Evolutionary conservation across 2,888 invertebrate genomes (phyloP).

Genomic region (Ormyrus thymus): DNA sequence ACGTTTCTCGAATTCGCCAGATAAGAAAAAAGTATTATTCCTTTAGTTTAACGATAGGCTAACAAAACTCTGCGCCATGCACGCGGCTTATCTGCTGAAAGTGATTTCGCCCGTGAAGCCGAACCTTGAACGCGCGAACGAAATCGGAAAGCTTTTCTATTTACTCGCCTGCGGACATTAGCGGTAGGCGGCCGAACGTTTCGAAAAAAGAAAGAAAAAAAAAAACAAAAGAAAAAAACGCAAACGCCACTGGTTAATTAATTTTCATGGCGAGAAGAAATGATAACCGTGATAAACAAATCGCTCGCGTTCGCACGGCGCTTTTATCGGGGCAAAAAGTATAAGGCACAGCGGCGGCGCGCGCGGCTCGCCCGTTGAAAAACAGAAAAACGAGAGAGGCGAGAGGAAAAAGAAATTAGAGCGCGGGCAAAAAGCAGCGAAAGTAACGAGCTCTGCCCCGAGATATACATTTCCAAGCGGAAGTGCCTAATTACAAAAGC

Average conservation of each 20-base stretch:
- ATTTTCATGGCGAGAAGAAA: slow-evolving; percentile 17
- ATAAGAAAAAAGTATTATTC: slow-evolving; percentile 44
- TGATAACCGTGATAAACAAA: slow-evolving; percentile 31
- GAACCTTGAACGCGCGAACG: slow-evolving; percentile 19
- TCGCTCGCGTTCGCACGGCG: neutral
- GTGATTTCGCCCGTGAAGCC: slow-evolving; percentile 3
- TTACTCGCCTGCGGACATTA: neutral
- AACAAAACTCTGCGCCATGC: slow-evolving; percentile 39
- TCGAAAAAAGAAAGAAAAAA: too few species aligned
- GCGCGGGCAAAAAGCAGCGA: slow-evolving; percentile 44
- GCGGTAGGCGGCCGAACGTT: too few species aligned
- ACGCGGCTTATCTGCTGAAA: slow-evolving; percentile 40
- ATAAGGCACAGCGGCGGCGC: slow-evolving; percentile 9
- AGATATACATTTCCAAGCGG: slow-evolving; percentile 40
- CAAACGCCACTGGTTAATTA: slow-evolving; percentile 1
- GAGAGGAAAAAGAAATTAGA: slow-evolving; percentile 49
- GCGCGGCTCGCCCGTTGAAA: neutral
- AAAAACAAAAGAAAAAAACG: too few species aligned
- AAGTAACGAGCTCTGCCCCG: slow-evolving; percentile 41
- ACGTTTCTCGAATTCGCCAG: slow-evolving; percentile 44
- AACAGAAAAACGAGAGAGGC: neutral
- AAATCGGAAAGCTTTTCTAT: neutral
- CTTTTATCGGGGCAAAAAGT: slow-evolving; percentile 34
- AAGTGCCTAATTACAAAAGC: slow-evolving; percentile 53
- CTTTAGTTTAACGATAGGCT: slow-evolving; percentile 34